Percentiles rank a stretch among this genome's conserved stretches.
Evolutionary conservation across 2,888 invertebrate genomes (phyloP).

Genomic region (Spisula solida): DNA sequence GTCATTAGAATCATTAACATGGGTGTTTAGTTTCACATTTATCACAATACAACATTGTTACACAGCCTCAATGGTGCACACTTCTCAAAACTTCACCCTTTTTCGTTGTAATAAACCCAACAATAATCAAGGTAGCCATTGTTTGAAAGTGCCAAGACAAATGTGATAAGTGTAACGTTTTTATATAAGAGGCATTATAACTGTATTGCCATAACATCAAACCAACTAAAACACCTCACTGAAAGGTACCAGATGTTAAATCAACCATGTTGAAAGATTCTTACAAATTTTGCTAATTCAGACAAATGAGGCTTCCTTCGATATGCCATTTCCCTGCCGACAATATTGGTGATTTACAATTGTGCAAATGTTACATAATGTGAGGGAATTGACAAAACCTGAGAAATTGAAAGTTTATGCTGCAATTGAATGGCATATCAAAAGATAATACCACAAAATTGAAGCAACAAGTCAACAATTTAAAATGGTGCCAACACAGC

Average conservation of each 20-base stretch:
- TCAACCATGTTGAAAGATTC: neutral
- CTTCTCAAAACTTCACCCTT: neutral
- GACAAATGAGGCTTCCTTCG: neutral
- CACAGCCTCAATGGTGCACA: neutral
- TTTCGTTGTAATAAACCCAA: neutral
- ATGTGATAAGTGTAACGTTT: neutral
- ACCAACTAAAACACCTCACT: neutral
- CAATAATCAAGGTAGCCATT: neutral
- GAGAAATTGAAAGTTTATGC: too few relatives aligned
- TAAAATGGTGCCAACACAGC: too few relatives aligned
- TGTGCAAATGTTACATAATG: too few relatives aligned
- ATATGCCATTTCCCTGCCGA: too few relatives aligned
- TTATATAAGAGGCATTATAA: conserved; percentile 1
- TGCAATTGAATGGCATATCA: too few relatives aligned
- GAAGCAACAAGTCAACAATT: too few relatives aligned
- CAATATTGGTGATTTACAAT: too few relatives aligned
- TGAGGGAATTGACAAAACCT: too few relatives aligned
- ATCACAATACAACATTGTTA: neutral
- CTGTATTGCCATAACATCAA: neutral
- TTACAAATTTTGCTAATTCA: neutral
- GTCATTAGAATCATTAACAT: neutral
- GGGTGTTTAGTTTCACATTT: neutral
- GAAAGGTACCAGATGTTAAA: neutral
- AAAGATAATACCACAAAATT: too few relatives aligned
- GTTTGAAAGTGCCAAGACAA: neutral